These are phyloP conservation scores for Enteromius afrohamiltoni DNA, from an alignment of 2,797 vertebrate genomes.

Conservation along the genomic window DNA sequence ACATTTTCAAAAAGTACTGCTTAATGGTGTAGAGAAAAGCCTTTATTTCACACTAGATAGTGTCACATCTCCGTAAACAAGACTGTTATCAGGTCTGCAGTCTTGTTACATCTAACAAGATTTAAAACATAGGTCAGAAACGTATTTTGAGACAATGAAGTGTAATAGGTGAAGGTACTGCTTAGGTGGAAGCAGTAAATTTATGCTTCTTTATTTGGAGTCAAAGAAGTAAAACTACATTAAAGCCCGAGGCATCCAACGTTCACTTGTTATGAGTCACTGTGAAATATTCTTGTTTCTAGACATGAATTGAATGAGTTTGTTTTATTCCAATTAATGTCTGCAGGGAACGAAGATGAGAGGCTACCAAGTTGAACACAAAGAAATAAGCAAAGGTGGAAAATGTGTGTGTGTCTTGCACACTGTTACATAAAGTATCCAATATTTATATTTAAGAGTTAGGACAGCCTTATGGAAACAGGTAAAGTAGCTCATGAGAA, in stretches of 20 bases:
- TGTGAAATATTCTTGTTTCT: constrained; percentile 7
- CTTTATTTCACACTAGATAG: constrained; percentile 6
- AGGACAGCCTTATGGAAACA: not conserved
- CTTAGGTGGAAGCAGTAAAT: constrained; percentile 3
- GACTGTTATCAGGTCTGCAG: constrained; percentile 8
- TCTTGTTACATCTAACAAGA: not conserved
- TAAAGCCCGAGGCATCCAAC: not conserved
- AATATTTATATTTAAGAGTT: not conserved
- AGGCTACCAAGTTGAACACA: not conserved
- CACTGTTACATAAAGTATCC: not conserved
- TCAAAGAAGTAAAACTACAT: constrained; percentile 6
- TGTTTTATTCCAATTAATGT: constrained; percentile 6
- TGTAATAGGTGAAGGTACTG: not conserved
- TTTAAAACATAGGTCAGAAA: constrained; percentile 1
- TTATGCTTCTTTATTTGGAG: not conserved
- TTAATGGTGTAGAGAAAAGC: not conserved
- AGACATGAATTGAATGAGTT: constrained; percentile 12
- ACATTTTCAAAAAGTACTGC: constrained; percentile 1
- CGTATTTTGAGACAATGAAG: not conserved
- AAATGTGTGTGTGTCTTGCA: not conserved
- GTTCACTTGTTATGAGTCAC: not conserved
- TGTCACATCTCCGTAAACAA: not conserved
- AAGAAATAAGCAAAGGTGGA: not conserved
- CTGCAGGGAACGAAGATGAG: constrained; percentile 13
- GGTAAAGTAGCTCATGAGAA: not conserved